phyloP scores from a whole-genome alignment of 1,140 invertebrate species.

The Anadara kagoshimensis region DNA sequence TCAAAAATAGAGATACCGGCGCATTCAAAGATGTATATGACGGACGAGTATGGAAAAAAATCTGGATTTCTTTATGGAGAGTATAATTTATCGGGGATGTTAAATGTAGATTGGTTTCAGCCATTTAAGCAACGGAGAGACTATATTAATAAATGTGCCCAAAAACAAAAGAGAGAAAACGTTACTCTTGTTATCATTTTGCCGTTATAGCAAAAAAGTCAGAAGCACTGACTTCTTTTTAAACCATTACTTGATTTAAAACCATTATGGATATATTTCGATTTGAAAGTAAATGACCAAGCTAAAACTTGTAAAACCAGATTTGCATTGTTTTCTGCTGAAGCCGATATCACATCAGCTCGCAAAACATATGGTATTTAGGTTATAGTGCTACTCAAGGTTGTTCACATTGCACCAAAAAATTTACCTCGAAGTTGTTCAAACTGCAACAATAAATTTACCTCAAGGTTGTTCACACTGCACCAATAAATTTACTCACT shows the following conservation, averaged over 20 bases:
- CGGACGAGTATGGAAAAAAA: slow-evolving; percentile 28
- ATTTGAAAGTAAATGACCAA: slow-evolving; percentile 2
- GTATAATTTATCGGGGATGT: slow-evolving; percentile 17
- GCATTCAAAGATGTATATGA: slow-evolving; percentile 45
- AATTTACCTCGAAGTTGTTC: no score
- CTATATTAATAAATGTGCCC: slow-evolving; percentile 25
- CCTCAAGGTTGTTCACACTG: no score
- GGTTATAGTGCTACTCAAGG: slow-evolving; percentile 34
- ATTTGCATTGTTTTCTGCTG: slow-evolving; percentile 38
- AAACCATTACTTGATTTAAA: slow-evolving; percentile 32
- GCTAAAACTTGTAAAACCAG: background rate
- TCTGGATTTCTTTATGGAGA: background rate
- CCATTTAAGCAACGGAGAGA: slow-evolving; percentile 24
- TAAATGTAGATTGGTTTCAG: slow-evolving; percentile 36
- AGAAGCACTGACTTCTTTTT: slow-evolving; percentile 34
- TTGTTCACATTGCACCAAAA: slow-evolving; percentile 33
- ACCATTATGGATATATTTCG: slow-evolving; percentile 11
- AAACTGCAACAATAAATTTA: no score
- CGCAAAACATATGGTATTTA: slow-evolving; percentile 38
- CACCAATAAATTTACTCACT: slow-evolving; percentile 21
- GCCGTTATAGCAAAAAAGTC: slow-evolving; percentile 39
- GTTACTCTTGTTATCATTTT: slow-evolving; percentile 29
- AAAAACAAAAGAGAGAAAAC: slow-evolving; percentile 21
- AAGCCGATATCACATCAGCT: slow-evolving; percentile 37
- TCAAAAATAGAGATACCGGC: no score